phyloP scores from a whole-genome alignment of 2,113 vertebrate species.

The Python bivittatus region DNA sequence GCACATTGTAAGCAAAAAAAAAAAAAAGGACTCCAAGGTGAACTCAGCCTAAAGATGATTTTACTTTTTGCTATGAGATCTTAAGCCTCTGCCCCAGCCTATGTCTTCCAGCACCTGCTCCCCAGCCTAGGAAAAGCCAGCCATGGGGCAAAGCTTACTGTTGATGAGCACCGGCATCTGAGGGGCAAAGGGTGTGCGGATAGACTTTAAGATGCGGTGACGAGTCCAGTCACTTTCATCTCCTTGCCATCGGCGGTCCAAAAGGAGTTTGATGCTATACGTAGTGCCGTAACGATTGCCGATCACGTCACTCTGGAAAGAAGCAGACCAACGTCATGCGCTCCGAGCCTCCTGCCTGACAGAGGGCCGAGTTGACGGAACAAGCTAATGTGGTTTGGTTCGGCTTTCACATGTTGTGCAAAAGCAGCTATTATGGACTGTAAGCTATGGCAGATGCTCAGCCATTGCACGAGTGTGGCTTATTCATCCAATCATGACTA shows the following conservation, averaged over 20 bases:
- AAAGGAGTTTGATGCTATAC: conserved; percentile 41
- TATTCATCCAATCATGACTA: too few relatives aligned
- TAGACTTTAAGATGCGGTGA: conserved; percentile 24
- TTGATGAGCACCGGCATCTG: not conserved
- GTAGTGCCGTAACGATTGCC: conserved; percentile 22
- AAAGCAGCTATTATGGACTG: too few relatives aligned
- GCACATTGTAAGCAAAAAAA: too few relatives aligned
- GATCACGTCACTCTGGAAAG: conserved; percentile 35
- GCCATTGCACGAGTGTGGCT: too few relatives aligned
- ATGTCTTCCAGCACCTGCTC: not conserved
- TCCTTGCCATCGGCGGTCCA: conserved; percentile 38
- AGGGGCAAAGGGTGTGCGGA: conserved; percentile 2
- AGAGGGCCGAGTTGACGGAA: not conserved
- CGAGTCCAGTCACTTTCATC: conserved; percentile 31
- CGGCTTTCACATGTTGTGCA: too few relatives aligned
- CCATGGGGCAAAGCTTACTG: conserved; percentile 5
- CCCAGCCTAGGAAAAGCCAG: too few relatives aligned
- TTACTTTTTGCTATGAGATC: too few relatives aligned
- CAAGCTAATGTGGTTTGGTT: too few relatives aligned
- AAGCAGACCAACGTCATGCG: too few relatives aligned
- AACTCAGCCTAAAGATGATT: too few relatives aligned
- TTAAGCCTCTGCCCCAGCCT: not conserved
- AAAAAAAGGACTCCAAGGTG: too few relatives aligned
- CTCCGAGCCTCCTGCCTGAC: not conserved
- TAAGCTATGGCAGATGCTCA: too few relatives aligned